These are phyloP conservation scores for Euzophera pinguis DNA, from an alignment of 2,888 invertebrate genomes.

Conservation along the genomic window DNA sequence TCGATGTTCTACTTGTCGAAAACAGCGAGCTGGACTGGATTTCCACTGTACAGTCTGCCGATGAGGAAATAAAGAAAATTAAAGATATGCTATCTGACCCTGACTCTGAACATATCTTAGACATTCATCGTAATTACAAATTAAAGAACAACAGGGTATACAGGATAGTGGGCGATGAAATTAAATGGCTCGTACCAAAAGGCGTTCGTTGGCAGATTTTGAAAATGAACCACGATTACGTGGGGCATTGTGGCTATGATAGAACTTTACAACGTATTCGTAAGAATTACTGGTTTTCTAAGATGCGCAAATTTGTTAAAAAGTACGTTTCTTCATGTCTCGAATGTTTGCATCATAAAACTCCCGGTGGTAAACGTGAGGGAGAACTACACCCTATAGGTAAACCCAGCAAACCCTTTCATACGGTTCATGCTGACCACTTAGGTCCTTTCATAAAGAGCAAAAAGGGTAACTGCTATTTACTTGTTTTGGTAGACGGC, in stretches of 20 bases:
- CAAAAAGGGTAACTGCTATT: neutral
- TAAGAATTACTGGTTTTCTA: conserved; percentile 18
- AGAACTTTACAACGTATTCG: conserved; percentile 19
- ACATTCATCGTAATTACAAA: neutral
- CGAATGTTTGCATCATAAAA: conserved; percentile 17
- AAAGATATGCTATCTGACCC: neutral
- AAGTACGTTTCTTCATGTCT: conserved; percentile 20
- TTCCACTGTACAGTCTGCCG: neutral
- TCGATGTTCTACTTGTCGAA: neutral
- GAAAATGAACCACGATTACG: conserved; percentile 21
- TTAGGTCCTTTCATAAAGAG: neutral
- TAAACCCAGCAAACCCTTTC: conserved; percentile 5
- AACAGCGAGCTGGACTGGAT: too few species aligned
- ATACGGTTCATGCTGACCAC: neutral
- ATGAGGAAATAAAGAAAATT: neutral
- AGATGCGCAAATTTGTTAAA: conserved; percentile 15
- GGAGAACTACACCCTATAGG: conserved; percentile 15
- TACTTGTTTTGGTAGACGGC: neutral
- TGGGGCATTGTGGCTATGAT: conserved; percentile 21
- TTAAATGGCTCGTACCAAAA: conserved; percentile 17
- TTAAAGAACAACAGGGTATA: neutral
- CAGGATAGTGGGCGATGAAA: neutral
- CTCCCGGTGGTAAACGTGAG: conserved; percentile 3
- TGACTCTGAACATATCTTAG: neutral
- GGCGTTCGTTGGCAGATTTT: conserved; percentile 13